phyloP scores from a whole-genome alignment of 2,797 vertebrate species.

The Micrastur ruficollis region DNA sequence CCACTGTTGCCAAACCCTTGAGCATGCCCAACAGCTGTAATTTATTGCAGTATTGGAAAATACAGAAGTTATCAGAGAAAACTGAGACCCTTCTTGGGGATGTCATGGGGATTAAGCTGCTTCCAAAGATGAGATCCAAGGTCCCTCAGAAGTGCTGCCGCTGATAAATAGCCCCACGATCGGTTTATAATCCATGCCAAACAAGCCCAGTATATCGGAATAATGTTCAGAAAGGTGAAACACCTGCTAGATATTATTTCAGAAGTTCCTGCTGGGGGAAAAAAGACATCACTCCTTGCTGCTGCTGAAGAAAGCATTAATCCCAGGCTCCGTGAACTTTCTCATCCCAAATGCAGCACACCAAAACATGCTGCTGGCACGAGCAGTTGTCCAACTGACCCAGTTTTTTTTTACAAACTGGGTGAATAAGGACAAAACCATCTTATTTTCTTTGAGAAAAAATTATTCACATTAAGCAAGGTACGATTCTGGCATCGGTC shows the following conservation, averaged over 20 bases:
- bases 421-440: constrained; percentile 11
- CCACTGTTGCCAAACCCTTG: neutral
- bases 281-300: neutral
- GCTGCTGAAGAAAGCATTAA: neutral
- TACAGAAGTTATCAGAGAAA: neutral
- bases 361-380: fast-evolving
- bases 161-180: fast-evolving
- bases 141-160: neutral
- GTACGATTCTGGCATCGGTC: neutral
- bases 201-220: neutral
- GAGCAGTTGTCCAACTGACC: neutral
- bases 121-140: neutral
- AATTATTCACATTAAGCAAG: neutral
- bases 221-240: neutral
- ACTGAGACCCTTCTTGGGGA: neutral
- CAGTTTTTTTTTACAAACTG: neutral
- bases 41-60: neutral
- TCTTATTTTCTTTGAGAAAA: neutral
- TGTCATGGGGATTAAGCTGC: neutral
- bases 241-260: neutral
- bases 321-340: neutral
- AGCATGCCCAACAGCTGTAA: neutral
- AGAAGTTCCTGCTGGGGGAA: neutral
- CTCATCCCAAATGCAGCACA: neutral
- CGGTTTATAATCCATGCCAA: neutral